These are phyloP conservation scores for Oxyteleia sp. DNA, from an alignment of 2,888 invertebrate genomes.

Conservation along the genomic window DNA sequence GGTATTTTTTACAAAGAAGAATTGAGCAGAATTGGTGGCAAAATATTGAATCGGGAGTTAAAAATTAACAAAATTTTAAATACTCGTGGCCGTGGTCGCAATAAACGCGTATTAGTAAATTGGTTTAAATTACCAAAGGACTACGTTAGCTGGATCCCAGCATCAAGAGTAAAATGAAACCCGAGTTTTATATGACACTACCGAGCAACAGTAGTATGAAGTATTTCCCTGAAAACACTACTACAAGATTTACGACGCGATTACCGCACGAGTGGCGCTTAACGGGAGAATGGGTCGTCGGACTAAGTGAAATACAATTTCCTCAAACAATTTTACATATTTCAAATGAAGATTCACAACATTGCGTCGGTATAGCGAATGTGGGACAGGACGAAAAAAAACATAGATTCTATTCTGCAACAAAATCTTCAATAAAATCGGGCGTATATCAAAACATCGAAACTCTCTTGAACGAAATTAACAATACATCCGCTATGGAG, in stretches of 20 bases:
- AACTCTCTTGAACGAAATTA: background rate
- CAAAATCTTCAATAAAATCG: background rate
- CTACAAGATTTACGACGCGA: conserved; percentile 1
- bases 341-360: background rate
- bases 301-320: background rate
- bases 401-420: too few relatives aligned
- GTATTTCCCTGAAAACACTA: conserved; percentile 32
- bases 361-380: background rate
- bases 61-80: conserved; percentile 24
- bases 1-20: conserved; percentile 29
- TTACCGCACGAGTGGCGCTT: background rate
- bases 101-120: conserved; percentile 1
- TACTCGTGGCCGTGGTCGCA: conserved; percentile 19
- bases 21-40: background rate
- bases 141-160: conserved; percentile 10
- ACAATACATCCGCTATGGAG: background rate
- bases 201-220: conserved; percentile 29
- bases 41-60: background rate
- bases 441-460: background rate
- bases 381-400: background rate
- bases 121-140: conserved; percentile 5
- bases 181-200: conserved; percentile 30
- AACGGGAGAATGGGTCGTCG: background rate
- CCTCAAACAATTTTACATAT: background rate
- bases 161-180: background rate